A percentile compares a stretch with the other conserved stretches of the same genome.
These are phyloP conservation scores for Loriculus beryllinus DNA, from an alignment of 2,797 vertebrate species.

Conservation along the genomic window DNA sequence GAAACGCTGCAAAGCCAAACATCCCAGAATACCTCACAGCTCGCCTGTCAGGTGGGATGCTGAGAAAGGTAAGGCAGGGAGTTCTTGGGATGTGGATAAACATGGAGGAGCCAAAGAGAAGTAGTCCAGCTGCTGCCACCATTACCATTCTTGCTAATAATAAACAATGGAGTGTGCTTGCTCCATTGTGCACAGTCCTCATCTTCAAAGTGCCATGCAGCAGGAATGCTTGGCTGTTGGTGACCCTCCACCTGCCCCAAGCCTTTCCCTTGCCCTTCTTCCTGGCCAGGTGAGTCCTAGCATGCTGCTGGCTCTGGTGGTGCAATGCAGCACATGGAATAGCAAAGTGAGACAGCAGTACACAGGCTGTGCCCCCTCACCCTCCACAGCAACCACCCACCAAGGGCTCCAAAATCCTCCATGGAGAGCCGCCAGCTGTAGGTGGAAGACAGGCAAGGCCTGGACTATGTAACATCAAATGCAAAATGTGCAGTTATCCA, in stretches of 20 bases:
- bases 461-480: background rate
- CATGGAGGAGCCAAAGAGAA: background rate
- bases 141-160: background rate
- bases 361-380: background rate
- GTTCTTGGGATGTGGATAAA: background rate
- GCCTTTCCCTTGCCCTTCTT: background rate
- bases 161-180: background rate
- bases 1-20: background rate
- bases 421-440: rapidly evolving
- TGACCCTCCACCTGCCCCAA: background rate
- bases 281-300: background rate
- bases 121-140: background rate
- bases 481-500: background rate
- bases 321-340: background rate
- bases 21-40: background rate
- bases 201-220: background rate
- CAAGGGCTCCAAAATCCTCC: background rate
- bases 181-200: background rate
- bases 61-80: background rate
- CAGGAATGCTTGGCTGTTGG: background rate
- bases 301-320: background rate
- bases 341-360: background rate
- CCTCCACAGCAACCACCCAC: background rate
- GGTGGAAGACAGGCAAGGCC: background rate
- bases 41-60: background rate